Evolutionary conservation across 2,797 vertebrate genomes (phyloP).

Genomic region (Chaenodraco wilsoni): DNA sequence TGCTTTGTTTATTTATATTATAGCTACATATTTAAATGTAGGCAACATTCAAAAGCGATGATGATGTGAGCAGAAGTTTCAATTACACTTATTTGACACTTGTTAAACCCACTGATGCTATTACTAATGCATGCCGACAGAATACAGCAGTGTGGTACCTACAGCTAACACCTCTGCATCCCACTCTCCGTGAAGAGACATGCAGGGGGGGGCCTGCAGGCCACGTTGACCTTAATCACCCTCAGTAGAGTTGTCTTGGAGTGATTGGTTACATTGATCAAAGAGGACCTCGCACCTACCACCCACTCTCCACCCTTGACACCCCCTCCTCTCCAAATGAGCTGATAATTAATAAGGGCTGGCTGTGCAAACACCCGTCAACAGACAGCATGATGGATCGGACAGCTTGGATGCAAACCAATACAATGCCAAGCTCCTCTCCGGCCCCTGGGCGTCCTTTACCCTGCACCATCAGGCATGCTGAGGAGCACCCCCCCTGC

Average conservation of each 20-base stretch:
- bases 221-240: constrained; percentile 73
- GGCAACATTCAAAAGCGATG: not conserved
- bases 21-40: not conserved
- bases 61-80: not conserved
- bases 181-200: constrained; percentile 39
- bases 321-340: constrained; percentile 67
- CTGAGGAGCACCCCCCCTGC: constrained; percentile 67
- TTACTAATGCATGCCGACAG: constrained; percentile 12
- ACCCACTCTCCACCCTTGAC: constrained; percentile 51
- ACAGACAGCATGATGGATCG: constrained; percentile 85
- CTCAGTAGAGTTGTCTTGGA: constrained; percentile 65
- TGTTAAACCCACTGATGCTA: constrained; percentile 11
- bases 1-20: no score
- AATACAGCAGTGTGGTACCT: constrained; percentile 16
- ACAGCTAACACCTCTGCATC: constrained; percentile 27
- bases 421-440: constrained; percentile 53
- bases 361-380: constrained; percentile 82
- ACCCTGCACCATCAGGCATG: constrained; percentile 77
- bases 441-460: constrained; percentile 75
- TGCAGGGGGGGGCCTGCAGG: constrained; percentile 51
- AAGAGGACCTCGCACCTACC: constrained; percentile 50
- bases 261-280: constrained; percentile 77
- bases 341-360: constrained; percentile 88
- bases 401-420: constrained; percentile 74
- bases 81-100: not conserved